A percentile compares a stretch with the other conserved stretches of the same genome.
These are phyloP conservation scores for Melanotaenia pygmaea DNA, from an alignment of 2,797 vertebrate species.

Conservation along the genomic window DNA sequence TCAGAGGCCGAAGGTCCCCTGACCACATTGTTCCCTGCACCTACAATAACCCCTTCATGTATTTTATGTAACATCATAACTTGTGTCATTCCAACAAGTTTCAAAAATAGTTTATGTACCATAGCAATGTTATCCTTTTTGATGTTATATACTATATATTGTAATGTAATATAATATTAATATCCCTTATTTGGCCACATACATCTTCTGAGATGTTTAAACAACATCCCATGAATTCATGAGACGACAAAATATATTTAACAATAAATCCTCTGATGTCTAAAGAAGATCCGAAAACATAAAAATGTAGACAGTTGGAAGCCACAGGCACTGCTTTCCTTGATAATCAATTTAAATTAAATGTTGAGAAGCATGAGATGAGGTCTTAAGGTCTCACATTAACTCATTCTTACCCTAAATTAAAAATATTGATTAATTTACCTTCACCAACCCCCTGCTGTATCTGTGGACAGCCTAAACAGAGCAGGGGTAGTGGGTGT, in stretches of 20 bases:
- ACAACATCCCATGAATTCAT: background rate
- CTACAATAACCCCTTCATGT: background rate
- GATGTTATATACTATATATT: background rate
- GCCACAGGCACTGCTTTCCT: background rate
- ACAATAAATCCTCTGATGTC: background rate
- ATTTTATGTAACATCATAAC: background rate
- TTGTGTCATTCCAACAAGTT: background rate
- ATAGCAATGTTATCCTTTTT: background rate
- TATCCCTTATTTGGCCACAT: background rate
- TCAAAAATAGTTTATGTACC: background rate
- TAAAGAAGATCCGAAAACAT: background rate
- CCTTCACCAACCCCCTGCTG: background rate
- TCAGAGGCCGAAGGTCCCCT: background rate
- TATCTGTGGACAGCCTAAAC: conserved; percentile 23
- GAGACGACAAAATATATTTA: background rate
- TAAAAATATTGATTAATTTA: conserved; percentile 49
- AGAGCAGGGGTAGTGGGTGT: conserved; percentile 13
- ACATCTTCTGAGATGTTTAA: background rate
- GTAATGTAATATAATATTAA: background rate
- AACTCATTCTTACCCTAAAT: conserved; percentile 30
- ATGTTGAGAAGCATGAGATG: conserved; percentile 10
- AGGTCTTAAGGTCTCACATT: conserved; percentile 14
- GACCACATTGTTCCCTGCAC: background rate
- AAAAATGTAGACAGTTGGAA: conserved; percentile 1
- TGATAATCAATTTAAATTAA: conserved; percentile 17